Conservation (phyloP, 1,140 invertebrate species). For the Drosophila bocqueti region DNA sequence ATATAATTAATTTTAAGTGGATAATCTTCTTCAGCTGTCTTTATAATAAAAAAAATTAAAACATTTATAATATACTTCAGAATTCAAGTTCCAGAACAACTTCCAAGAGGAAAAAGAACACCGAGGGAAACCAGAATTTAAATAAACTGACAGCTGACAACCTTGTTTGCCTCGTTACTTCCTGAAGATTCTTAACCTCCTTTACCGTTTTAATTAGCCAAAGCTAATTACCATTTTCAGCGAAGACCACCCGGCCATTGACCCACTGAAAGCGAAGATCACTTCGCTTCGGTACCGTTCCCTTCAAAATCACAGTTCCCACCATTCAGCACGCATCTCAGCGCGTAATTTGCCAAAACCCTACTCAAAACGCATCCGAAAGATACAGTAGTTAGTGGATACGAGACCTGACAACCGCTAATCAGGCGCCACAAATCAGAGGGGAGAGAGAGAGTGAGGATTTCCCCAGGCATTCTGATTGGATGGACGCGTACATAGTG, state of each 20-base stretch:
- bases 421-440: constrained; percentile 73
- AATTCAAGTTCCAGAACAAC: neutral
- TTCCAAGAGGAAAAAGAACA: neutral
- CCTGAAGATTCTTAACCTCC: constrained; percentile 10
- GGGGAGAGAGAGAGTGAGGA: constrained; percentile 5
- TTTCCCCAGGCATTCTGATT: constrained; percentile 17
- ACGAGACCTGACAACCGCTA: constrained; percentile 67
- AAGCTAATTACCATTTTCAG: constrained; percentile 38
- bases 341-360: constrained; percentile 62
- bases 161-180: neutral
- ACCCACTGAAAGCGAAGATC: constrained; percentile 51
- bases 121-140: too few relatives aligned
- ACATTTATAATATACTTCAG: too few relatives aligned
- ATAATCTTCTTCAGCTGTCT: too few relatives aligned
- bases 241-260: constrained; percentile 46
- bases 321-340: constrained; percentile 55
- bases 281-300: neutral
- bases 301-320: constrained; percentile 42
- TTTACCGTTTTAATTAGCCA: constrained; percentile 39
- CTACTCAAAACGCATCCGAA: constrained; percentile 53
- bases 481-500: neutral
- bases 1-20: too few relatives aligned
- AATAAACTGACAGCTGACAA: constrained; percentile 1
- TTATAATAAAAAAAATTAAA: neutral
- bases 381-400: constrained; percentile 48